These are phyloP conservation scores for Xyliphius kryptos DNA, from an alignment of 2,113 vertebrate genomes.

Conservation along the genomic window DNA sequence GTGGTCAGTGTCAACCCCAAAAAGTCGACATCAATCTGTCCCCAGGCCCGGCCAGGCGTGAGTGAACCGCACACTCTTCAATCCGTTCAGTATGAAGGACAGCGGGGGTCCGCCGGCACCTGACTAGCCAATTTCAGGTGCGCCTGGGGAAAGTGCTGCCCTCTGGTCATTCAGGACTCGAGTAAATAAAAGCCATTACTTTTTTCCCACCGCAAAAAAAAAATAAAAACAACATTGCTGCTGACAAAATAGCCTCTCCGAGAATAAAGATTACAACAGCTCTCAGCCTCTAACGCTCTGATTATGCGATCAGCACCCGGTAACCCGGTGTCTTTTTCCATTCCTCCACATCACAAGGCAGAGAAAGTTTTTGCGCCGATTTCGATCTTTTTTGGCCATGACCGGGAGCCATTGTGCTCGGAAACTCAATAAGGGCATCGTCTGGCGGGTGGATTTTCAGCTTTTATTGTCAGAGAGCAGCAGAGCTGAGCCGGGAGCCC, in stretches of 20 bases:
- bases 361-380: constrained; percentile 24
- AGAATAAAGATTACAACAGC: constrained; percentile 33
- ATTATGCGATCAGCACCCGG: constrained; percentile 24
- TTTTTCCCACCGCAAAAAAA: neutral
- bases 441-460: constrained; percentile 17
- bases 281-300: constrained; percentile 36
- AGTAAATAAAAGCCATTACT: constrained; percentile 44
- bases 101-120: constrained; percentile 21
- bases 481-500: constrained; percentile 7
- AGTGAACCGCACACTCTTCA: neutral
- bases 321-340: constrained; percentile 20
- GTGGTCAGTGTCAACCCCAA: neutral
- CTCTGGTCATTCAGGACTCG: constrained; percentile 28
- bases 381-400: constrained; percentile 25
- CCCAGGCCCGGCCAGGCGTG: no score
- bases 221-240: constrained; percentile 21
- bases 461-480: constrained; percentile 19
- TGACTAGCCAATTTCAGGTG: constrained; percentile 36
- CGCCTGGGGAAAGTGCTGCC: constrained; percentile 33
- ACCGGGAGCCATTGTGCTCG: constrained; percentile 13
- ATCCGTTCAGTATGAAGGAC: constrained; percentile 23
- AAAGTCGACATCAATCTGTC: neutral
- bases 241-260: constrained; percentile 26
- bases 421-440: constrained; percentile 20
- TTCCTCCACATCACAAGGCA: constrained; percentile 17